A percentile compares a stretch with the other conserved stretches of the same genome.
phyloP scores from a whole-genome alignment of 2,797 vertebrate genomes.

The Sarcophilus harrisii region DNA sequence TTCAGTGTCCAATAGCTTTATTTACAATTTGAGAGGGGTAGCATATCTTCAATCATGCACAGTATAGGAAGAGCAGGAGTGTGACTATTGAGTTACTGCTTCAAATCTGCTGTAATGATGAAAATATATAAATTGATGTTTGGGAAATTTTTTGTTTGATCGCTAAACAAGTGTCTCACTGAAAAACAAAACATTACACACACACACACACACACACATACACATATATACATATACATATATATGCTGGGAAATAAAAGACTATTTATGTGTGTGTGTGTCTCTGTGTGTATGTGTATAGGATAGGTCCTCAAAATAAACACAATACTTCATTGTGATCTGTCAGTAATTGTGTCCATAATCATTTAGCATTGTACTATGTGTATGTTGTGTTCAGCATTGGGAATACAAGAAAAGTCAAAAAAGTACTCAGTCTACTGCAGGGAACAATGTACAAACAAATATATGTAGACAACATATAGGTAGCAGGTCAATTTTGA shows the following conservation, averaged over 20 bases:
- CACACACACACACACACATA: too few species aligned
- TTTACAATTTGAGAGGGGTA: slow-evolving; percentile 73
- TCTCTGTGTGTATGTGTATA: neutral
- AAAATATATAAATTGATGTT: slow-evolving; percentile 76
- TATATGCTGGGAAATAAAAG: slow-evolving; percentile 64
- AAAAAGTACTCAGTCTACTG: neutral
- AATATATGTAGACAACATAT: neutral
- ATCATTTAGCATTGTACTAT: neutral
- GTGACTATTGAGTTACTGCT: slow-evolving; percentile 72
- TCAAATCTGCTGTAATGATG: slow-evolving; percentile 76
- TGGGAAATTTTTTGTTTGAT: slow-evolving; percentile 72
- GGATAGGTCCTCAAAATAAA: neutral
- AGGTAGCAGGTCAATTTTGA: neutral
- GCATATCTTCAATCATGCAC: slow-evolving; percentile 78
- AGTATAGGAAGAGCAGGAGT: slow-evolving; percentile 56
- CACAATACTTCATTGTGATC: neutral
- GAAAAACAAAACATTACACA: too few species aligned
- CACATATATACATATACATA: too few species aligned
- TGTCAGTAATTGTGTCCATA: neutral
- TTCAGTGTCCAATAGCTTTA: slow-evolving; percentile 85
- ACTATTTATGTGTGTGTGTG: neutral
- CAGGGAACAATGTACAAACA: neutral
- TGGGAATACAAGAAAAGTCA: neutral
- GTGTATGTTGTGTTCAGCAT: neutral
- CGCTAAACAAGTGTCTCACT: slow-evolving; percentile 74